Evolutionary conservation across 2,888 invertebrate genomes (phyloP), one percentile per base, ranked within the genome.

Genomic region (Orthonevra nobilis): DNA sequence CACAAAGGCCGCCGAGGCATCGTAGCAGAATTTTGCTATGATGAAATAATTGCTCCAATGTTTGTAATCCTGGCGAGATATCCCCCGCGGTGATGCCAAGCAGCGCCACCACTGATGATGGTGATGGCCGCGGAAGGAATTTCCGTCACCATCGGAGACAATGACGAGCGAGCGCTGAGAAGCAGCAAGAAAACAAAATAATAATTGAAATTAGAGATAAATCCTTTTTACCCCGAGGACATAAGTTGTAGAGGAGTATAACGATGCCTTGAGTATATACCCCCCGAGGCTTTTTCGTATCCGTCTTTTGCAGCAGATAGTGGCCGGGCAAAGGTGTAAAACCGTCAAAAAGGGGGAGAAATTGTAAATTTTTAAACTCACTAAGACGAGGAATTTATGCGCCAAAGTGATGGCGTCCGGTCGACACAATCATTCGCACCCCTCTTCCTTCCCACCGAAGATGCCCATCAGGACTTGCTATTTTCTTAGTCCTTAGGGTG

Each of bases 321-420:
- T 17, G 52, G 63, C 42, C 20, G 9, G 6, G 19, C 19, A 56
- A 56, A 54, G 74, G 61, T 44, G 54, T 48, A 26, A 68, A 15
- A 12, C 28, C 30, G 38, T 63, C 32, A 40, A 70, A 63, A 42
- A 44, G 42, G 48, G 36, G n/a, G 30, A n/a, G n/a, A n/a, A 56
- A 69, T 58, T 69, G 64, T 52, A 69, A 63, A 75, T 68, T 61
- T 68, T 68, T 58, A 63, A n/a, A 19, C 28, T 32, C 54, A 6
- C 75, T 56, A 75, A 75, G 75, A 75, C 44, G 14, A 3, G 28
- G 42, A 69, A 64, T 75, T 69, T 75, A 75, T 75, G 69, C 75
- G 50, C 56, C 69, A 56, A 69, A 58, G 75, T 69, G 75, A 63
- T 58, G 69, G 50, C 30, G 63, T 69, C 69, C 69, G 50, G 72